phyloP scores from a whole-genome alignment of 1,140 invertebrate genomes.

The Ctenoplectra terminalis region DNA sequence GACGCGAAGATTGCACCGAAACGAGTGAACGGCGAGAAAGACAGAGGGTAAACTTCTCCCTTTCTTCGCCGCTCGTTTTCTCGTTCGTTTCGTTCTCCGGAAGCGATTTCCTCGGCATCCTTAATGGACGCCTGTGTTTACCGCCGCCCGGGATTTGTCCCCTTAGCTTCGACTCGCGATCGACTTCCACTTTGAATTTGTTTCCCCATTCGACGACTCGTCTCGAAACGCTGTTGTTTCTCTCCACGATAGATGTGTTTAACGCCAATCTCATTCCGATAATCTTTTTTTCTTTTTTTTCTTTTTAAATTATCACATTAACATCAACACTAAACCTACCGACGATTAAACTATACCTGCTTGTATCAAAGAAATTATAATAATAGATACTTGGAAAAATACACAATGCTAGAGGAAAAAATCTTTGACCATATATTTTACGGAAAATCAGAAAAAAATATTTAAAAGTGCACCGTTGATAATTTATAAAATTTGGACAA shows the following conservation, averaged over 20 bases:
- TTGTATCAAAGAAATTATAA: too few relatives aligned
- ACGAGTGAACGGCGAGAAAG: neutral
- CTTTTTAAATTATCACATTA: too few relatives aligned
- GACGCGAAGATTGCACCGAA: slow-evolving; percentile 16
- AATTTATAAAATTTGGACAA: too few relatives aligned
- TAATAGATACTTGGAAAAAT: too few relatives aligned
- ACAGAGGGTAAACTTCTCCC: neutral
- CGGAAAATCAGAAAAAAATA: too few relatives aligned
- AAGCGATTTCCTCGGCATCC: slow-evolving; percentile 1
- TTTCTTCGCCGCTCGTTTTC: neutral
- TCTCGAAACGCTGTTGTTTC: neutral
- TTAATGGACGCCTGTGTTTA: slow-evolving; percentile 34
- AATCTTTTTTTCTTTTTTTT: too few relatives aligned
- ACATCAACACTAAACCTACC: too few relatives aligned
- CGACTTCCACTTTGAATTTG: neutral
- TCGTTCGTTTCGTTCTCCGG: neutral
- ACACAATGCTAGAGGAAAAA: too few relatives aligned
- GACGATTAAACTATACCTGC: too few relatives aligned
- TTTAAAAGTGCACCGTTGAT: too few relatives aligned
- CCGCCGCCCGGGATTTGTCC: slow-evolving; percentile 1
- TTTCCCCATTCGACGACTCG: neutral
- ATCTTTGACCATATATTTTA: too few relatives aligned
- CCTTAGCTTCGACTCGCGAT: neutral
- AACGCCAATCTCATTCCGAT: neutral
- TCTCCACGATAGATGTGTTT: neutral